phyloP scores from a whole-genome alignment of 53 echinoderm and acorn worm genomes.

The Luidia sarsii region DNA sequence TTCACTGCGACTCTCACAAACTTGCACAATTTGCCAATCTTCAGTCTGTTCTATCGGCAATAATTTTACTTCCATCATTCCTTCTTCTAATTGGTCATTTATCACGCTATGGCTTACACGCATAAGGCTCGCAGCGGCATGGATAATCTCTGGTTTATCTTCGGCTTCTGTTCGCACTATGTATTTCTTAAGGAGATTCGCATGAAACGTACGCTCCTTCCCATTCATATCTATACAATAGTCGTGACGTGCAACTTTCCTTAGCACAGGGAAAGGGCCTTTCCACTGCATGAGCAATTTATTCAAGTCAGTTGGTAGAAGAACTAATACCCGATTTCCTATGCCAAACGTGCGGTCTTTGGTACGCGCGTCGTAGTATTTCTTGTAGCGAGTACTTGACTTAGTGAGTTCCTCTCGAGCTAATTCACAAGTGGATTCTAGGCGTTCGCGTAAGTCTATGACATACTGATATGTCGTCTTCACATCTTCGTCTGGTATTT shows the following conservation, averaged over 20 bases:
- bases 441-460: constrained; percentile 35
- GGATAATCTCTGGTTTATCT: constrained; percentile 15
- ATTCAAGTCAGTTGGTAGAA: constrained; percentile 40
- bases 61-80: too few relatives aligned
- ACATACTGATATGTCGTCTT: constrained; percentile 58
- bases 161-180: not conserved
- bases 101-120: too few relatives aligned
- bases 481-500: constrained; percentile 28
- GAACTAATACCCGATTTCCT: constrained; percentile 22
- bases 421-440: constrained; percentile 33
- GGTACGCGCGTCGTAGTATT: constrained; percentile 33
- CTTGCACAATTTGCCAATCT: too few relatives aligned
- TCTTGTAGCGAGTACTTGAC: not conserved
- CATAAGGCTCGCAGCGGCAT: constrained; percentile 33
- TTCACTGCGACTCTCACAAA: too few relatives aligned
- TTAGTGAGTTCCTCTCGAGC: constrained; percentile 32
- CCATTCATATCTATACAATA: constrained; percentile 19
- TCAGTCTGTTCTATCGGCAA: too few relatives aligned
- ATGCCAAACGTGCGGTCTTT: constrained; percentile 16
- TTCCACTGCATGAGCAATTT: constrained; percentile 55
- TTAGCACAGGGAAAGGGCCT: constrained; percentile 25
- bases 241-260: constrained; percentile 20
- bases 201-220: constrained; percentile 38
- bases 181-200: constrained; percentile 40
- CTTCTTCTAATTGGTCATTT: too few relatives aligned